Evolutionary conservation across 2,888 invertebrate genomes (phyloP).

Genomic region (Eugnorisma glareosa): DNA sequence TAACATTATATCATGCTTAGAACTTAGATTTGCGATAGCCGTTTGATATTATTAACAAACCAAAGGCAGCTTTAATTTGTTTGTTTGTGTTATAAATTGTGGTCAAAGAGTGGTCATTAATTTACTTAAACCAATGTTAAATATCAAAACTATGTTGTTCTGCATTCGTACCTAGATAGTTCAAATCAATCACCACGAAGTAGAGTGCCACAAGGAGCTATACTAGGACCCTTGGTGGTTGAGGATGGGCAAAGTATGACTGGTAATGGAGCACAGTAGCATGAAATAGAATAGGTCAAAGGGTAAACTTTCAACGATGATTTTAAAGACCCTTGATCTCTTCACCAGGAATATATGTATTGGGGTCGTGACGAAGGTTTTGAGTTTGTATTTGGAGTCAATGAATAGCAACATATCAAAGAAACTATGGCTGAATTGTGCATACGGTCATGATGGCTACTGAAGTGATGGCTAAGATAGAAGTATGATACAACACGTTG

Average conservation of each 20-base stretch:
- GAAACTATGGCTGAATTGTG: background rate
- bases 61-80: background rate
- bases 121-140: background rate
- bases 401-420: background rate
- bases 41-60: conserved; percentile 11
- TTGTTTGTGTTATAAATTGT: too few relatives aligned
- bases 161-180: too few relatives aligned
- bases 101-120: background rate
- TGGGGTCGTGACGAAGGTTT: background rate
- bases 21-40: background rate
- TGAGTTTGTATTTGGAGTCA: background rate
- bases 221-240: background rate
- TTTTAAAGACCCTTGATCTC: background rate
- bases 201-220: conserved; percentile 24
- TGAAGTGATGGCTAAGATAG: background rate
- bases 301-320: background rate
- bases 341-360: background rate
- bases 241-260: background rate
- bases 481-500: background rate
- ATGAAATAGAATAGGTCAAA: background rate
- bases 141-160: background rate
- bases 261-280: background rate
- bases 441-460: background rate
- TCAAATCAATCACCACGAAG: background rate
- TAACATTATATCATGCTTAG: background rate